phyloP scores from a whole-genome alignment of 2,113 vertebrate genomes.

The Chauna torquata region DNA sequence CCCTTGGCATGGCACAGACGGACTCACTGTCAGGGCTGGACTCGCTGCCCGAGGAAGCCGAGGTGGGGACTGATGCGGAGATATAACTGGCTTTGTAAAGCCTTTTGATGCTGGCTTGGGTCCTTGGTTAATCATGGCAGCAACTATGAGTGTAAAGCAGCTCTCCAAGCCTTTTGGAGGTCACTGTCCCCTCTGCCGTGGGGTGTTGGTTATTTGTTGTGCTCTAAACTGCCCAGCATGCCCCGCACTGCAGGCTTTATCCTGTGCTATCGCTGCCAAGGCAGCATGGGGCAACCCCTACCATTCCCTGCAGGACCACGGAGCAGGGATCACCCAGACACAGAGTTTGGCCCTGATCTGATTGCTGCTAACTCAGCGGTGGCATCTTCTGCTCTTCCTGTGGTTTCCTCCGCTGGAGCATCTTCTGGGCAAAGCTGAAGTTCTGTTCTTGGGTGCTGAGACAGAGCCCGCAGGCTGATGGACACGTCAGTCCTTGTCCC shows the following conservation, averaged over 20 bases:
- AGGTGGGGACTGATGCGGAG: background rate
- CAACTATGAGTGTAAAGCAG: background rate
- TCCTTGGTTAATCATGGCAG: background rate
- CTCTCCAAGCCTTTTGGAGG: background rate
- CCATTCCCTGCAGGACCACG: background rate
- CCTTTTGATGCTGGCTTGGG: background rate
- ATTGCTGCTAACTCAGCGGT: background rate
- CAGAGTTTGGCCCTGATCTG: background rate
- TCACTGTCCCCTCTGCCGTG: background rate
- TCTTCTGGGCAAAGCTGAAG: background rate
- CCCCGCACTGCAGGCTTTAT: background rate
- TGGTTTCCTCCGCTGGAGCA: background rate
- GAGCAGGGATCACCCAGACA: background rate
- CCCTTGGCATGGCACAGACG: fast-evolving
- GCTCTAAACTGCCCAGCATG: background rate
- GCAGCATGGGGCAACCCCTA: background rate
- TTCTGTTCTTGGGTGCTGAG: background rate
- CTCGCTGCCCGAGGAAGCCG: background rate
- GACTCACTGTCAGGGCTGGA: background rate
- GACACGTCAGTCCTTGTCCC: background rate
- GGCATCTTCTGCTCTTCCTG: background rate
- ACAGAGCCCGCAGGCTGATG: background rate
- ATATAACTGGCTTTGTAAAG: background rate
- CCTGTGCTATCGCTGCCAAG: background rate
- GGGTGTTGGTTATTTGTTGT: background rate